Evolutionary conservation across 2,888 invertebrate species (phyloP), one percentile per base, ranked within the genome.

Genomic region (Nebria brevicollis): DNA sequence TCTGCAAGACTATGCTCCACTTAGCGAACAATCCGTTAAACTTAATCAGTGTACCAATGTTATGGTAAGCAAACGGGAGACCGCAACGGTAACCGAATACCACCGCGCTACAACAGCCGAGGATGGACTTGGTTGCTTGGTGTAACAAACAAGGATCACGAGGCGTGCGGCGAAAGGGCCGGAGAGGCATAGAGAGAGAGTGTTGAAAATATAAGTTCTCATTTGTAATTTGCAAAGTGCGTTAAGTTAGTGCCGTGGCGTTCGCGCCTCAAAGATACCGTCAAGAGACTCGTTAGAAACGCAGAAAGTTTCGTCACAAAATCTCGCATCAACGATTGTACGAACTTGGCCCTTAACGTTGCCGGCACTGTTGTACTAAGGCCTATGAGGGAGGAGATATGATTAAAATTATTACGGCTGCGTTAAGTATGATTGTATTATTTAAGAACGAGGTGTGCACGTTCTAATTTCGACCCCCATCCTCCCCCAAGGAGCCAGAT

Each of bases 41-140:
- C 87, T 88, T 88, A 88, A 88, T 88, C 88, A 88, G 87, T 87
- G 87, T 86, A 87, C 86, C 87, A 86, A 86, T 88, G 88, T 88
- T 86, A 43, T 54, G 64, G 80, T 80, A 80, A 80, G 72, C 80
- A 75, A 75, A 75, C 70, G 75, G 41, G 75, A 25, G 74, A 80
- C 80, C 80, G 74, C 80, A 80, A 75, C 73, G 75, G 66, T 66
- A 26, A 26, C 54, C 74, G 43, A 41, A n/a, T 34, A 34, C 43
- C 70, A 66, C 54, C 34, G 42, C 11, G 41, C 15, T 43, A 10
- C 65, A 72, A 66, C 66, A 43, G 64, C 13, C 34, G 11, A 20
- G 43, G 20, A 20, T 25, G 13, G 26, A 11, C 41, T 7, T 43
- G 41, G 66, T 66, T 43, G 66, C 75, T 26, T 25, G 11, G 10